Evolutionary conservation across 2,113 vertebrate species (phyloP).

Genomic region (Oxyruncus cristatus): DNA sequence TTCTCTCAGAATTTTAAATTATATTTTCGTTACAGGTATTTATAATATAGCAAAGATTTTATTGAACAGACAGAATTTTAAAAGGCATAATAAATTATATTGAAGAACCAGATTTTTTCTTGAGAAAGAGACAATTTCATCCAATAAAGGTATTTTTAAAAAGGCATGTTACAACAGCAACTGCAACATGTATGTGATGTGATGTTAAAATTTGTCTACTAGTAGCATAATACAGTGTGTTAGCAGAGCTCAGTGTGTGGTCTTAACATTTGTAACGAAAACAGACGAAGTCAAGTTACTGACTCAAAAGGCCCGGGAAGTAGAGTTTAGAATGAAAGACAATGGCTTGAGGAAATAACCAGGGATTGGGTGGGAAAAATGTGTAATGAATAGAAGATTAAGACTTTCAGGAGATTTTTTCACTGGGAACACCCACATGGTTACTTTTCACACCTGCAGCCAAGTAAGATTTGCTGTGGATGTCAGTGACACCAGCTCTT

Average conservation of each 20-base stretch:
- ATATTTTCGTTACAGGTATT: conserved; percentile 84
- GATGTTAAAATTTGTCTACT: conserved; percentile 72
- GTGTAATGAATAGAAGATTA: background rate
- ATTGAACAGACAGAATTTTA: conserved; percentile 74
- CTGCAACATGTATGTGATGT: conserved; percentile 70
- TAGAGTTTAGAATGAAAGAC: conserved; percentile 14
- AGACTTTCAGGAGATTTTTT: background rate
- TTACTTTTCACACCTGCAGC: background rate
- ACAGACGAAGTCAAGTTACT: background rate
- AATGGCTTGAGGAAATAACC: background rate
- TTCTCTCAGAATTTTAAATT: conserved; percentile 76
- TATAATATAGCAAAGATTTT: conserved; percentile 78
- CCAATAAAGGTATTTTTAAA: conserved; percentile 80
- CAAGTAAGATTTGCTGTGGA: background rate
- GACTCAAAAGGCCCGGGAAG: background rate
- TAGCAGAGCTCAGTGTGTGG: conserved; percentile 70
- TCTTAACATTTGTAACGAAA: conserved; percentile 68
- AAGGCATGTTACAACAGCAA: conserved; percentile 73
- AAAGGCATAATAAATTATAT: conserved; percentile 77
- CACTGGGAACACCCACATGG: background rate
- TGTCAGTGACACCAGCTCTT: background rate
- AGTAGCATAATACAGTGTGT: conserved; percentile 69
- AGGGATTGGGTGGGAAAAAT: background rate
- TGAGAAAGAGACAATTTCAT: conserved; percentile 73
- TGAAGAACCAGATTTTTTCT: conserved; percentile 73